Evolutionary conservation across 2,888 invertebrate genomes (phyloP).

Genomic region (Agrotis segetum): DNA sequence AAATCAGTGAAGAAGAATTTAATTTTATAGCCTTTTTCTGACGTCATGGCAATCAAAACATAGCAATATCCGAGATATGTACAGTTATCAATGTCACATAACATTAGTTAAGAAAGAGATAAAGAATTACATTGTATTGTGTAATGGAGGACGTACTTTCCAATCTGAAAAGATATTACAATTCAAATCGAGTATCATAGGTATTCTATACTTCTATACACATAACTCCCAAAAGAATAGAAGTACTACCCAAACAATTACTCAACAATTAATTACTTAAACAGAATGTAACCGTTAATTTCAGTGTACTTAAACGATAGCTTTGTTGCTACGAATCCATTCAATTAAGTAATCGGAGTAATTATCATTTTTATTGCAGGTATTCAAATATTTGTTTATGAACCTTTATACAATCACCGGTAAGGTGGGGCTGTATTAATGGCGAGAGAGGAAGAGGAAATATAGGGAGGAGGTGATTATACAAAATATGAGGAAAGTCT

Average conservation of each 20-base stretch:
- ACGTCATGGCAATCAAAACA: slow-evolving; percentile 16
- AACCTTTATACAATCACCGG: slow-evolving; percentile 23
- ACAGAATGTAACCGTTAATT: slow-evolving; percentile 30
- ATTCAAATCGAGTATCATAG: not conserved
- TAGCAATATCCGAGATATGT: not conserved
- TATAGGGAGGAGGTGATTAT: not conserved
- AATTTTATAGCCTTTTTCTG: slow-evolving; percentile 17
- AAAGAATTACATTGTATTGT: not conserved
- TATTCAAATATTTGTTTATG: slow-evolving; percentile 41
- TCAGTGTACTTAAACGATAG: slow-evolving; percentile 25
- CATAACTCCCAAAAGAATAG: not conserved
- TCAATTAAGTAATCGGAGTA: slow-evolving; percentile 47
- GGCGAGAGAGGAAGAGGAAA: slow-evolving; percentile 2
- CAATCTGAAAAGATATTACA: not conserved
- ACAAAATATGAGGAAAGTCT: not conserved
- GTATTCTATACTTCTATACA: not conserved
- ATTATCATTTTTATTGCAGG: slow-evolving; percentile 31
- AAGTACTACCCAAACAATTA: slow-evolving; percentile 20
- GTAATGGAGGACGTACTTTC: not conserved
- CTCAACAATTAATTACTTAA: slow-evolving; percentile 42
- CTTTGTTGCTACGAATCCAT: slow-evolving; percentile 38
- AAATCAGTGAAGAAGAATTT: slow-evolving; percentile 17
- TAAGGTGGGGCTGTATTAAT: slow-evolving; percentile 9
- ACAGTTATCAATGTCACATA: not conserved
- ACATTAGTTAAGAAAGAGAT: not conserved